A percentile compares a stretch with the other conserved stretches of the same genome.
These are phyloP conservation scores for Melanotaenia boesemani DNA, from an alignment of 2,797 vertebrate genomes.

Conservation along the genomic window DNA sequence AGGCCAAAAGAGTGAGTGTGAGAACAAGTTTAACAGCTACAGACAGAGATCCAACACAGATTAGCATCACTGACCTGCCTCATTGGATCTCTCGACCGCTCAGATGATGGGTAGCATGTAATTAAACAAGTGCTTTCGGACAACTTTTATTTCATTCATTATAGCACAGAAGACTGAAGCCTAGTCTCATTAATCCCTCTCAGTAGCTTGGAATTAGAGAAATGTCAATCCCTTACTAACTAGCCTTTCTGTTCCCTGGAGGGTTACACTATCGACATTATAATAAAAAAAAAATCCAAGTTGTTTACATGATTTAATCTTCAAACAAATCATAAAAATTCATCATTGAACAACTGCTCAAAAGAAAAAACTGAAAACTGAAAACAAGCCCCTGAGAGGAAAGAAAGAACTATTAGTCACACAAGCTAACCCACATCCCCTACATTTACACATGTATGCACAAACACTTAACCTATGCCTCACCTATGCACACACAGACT, in stretches of 20 bases:
- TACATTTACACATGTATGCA: slow-evolving; percentile 7
- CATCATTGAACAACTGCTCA: slow-evolving; percentile 28
- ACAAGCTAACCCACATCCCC: slow-evolving; percentile 28
- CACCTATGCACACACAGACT: slow-evolving; percentile 23
- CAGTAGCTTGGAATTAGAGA: slow-evolving; percentile 59
- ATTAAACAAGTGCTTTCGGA: slow-evolving; percentile 74
- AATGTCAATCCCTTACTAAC: slow-evolving; percentile 64
- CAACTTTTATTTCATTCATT: slow-evolving; percentile 75
- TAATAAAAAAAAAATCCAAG: slow-evolving; percentile 13
- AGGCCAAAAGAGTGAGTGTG: slow-evolving; percentile 17
- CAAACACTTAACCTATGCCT: slow-evolving; percentile 15
- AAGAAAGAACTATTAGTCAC: slow-evolving; percentile 57
- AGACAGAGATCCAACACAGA: slow-evolving; percentile 62
- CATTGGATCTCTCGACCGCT: slow-evolving; percentile 56
- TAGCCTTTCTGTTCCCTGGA: slow-evolving; percentile 37
- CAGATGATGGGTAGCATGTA: slow-evolving; percentile 69
- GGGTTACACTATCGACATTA: slow-evolving; percentile 29
- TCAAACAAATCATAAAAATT: neutral
- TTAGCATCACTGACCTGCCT: slow-evolving; percentile 69
- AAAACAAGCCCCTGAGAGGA: slow-evolving; percentile 43
- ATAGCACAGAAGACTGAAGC: slow-evolving; percentile 58
- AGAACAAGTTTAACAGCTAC: slow-evolving; percentile 54
- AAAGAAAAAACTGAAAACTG: slow-evolving; percentile 36
- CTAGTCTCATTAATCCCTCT: slow-evolving; percentile 62
- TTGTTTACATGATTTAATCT: too few species aligned